These are phyloP conservation scores for Channa argus DNA, from an alignment of 2,113 vertebrate species.

Conservation along the genomic window DNA sequence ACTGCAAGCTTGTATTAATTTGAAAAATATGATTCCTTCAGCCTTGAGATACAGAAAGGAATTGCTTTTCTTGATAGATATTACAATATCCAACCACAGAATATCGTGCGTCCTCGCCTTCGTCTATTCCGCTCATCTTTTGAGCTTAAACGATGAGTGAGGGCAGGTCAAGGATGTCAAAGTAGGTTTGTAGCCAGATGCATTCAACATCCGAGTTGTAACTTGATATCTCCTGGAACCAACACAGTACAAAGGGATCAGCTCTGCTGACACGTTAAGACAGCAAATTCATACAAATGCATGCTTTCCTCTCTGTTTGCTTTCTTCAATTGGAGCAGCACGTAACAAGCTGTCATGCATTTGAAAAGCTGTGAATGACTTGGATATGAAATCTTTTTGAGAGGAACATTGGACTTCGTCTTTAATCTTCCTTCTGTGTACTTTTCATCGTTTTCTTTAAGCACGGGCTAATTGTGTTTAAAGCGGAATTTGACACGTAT, in stretches of 20 bases:
- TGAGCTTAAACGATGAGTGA: conserved; percentile 31
- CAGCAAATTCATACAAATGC: conserved; percentile 49
- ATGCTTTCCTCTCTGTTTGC: conserved; percentile 52
- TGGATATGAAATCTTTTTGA: conserved; percentile 47
- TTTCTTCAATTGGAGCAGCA: conserved; percentile 37
- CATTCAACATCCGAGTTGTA: background rate
- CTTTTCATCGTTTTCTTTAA: conserved; percentile 61
- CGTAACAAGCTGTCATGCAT: conserved; percentile 64
- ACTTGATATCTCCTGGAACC: conserved; percentile 41
- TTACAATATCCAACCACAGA: conserved; percentile 3
- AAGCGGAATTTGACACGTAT: conserved; percentile 79
- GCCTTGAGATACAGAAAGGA: conserved; percentile 48
- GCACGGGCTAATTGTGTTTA: conserved; percentile 73
- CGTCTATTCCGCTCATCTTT: conserved; percentile 26
- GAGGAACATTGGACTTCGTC: conserved; percentile 52
- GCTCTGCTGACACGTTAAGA: conserved; percentile 51
- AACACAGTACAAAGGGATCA: conserved; percentile 30
- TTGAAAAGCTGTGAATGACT: conserved; percentile 37
- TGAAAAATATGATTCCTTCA: conserved; percentile 34
- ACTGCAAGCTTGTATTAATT: conserved; percentile 15
- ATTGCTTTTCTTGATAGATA: conserved; percentile 54
- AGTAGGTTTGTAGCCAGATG: conserved; percentile 44
- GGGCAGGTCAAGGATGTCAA: conserved; percentile 59
- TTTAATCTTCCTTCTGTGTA: conserved; percentile 65
- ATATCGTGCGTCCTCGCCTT: conserved; percentile 13